Evolutionary conservation across 2,113 vertebrate species (phyloP).

Genomic region (Cyprinodon tularosa): DNA sequence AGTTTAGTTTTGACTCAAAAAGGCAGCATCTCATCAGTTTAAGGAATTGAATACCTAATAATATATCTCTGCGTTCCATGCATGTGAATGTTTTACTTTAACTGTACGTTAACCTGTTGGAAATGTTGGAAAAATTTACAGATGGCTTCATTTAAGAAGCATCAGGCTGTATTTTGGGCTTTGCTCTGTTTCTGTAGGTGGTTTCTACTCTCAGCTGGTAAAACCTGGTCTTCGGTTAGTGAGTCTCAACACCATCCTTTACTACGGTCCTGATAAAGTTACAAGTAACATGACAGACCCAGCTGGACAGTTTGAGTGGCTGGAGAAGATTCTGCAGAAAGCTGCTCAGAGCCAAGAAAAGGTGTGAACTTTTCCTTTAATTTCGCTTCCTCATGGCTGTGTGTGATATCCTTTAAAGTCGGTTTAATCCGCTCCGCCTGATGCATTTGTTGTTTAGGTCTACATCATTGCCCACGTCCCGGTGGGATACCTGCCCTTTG

Average conservation of each 20-base stretch:
- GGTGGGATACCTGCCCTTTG: conserved; percentile 87
- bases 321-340: conserved; percentile 57
- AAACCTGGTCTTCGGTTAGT: conserved; percentile 84
- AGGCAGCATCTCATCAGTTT: background rate
- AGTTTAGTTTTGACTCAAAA: background rate
- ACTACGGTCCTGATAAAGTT: conserved; percentile 86
- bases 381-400: no score
- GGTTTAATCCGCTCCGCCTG: background rate
- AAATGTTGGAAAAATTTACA: background rate
- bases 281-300: conserved; percentile 89
- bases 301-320: conserved; percentile 63
- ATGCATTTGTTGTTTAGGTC: conserved; percentile 76
- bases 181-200: conserved; percentile 79
- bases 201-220: conserved; percentile 92
- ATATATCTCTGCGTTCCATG: background rate
- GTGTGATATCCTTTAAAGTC: background rate
- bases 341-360: conserved; percentile 54
- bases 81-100: background rate
- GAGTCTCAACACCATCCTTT: conserved; percentile 94
- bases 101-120: background rate
- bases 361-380: conserved; percentile 31
- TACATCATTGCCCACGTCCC: conserved; percentile 93
- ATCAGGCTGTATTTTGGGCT: background rate
- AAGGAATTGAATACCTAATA: background rate
- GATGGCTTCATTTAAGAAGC: background rate